Percentiles rank a stretch among this genome's conserved stretches.
phyloP scores from a whole-genome alignment of 2,888 invertebrate species.

The Tiliacea aurago region DNA sequence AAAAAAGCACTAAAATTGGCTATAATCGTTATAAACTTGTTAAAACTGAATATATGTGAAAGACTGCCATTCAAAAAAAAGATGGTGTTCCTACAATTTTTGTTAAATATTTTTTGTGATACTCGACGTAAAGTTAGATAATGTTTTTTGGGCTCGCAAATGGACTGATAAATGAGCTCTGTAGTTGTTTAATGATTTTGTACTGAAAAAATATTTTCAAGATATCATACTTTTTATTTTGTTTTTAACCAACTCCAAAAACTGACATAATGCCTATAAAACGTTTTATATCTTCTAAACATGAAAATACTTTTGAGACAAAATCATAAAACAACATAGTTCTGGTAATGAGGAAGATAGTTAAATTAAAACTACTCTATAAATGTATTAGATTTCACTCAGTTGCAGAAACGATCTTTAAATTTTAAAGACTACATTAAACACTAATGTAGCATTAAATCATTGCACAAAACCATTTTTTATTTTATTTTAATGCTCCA shows the following conservation, averaged over 20 bases:
- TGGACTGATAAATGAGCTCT: slow-evolving; percentile 63
- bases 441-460: no score
- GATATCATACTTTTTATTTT: background rate
- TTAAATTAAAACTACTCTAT: slow-evolving; percentile 59
- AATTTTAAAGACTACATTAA: no score
- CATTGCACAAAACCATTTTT: no score
- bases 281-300: background rate
- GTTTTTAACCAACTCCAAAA: background rate
- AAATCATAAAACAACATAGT: slow-evolving; percentile 46
- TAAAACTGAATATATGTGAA: slow-evolving; percentile 5
- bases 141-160: slow-evolving; percentile 53
- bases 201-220: no score
- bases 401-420: no score
- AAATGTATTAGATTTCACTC: slow-evolving; percentile 59
- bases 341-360: slow-evolving; percentile 53
- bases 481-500: no score
- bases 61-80: slow-evolving; percentile 25
- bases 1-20: slow-evolving; percentile 54
- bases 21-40: slow-evolving; percentile 35
- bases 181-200: slow-evolving; percentile 40
- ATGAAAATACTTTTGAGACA: slow-evolving; percentile 20
- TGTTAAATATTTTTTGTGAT: slow-evolving; percentile 66
- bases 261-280: background rate
- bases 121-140: slow-evolving; percentile 59
- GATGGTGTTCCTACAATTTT: slow-evolving; percentile 57